phyloP scores from a whole-genome alignment of 35 echinoderm and acorn worm species.

The Eucidaris tribuloides region DNA sequence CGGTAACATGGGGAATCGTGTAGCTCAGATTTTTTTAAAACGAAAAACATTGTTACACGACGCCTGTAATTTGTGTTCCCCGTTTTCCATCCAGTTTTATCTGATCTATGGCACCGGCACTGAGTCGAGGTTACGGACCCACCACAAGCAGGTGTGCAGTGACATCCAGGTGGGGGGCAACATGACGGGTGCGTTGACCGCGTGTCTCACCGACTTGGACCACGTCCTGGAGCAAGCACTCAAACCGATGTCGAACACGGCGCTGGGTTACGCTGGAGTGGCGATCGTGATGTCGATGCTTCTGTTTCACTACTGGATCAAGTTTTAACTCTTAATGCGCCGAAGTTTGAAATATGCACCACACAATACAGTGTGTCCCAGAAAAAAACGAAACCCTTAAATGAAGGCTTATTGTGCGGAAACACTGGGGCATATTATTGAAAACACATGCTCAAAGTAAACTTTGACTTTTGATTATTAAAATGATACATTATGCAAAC shows the following conservation, averaged over 20 bases:
- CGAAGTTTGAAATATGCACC: no score
- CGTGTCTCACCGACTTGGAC: background rate
- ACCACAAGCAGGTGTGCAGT: background rate
- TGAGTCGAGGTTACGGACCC: background rate
- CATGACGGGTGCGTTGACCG: background rate
- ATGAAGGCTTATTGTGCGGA: no score
- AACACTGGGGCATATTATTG: no score
- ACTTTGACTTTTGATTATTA: no score
- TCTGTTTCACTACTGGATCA: slow-evolving; percentile 81
- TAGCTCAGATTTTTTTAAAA: background rate
- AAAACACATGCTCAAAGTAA: no score
- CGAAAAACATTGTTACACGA: background rate
- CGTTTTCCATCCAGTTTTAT: background rate
- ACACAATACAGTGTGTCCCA: no score
- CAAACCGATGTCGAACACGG: slow-evolving; percentile 28
- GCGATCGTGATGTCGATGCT: slow-evolving; percentile 45
- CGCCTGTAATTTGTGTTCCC: background rate
- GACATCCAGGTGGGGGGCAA: background rate
- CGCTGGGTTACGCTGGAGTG: slow-evolving; percentile 57
- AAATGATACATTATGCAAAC: no score
- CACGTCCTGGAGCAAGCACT: background rate
- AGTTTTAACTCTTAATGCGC: no score
- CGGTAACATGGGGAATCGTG: no score
- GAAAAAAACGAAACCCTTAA: no score
- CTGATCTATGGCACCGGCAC: background rate